Evolutionary conservation across 1,140 invertebrate species (phyloP), one percentile per base, ranked within the genome.

Genomic region (Acyrthosiphon pisum): DNA sequence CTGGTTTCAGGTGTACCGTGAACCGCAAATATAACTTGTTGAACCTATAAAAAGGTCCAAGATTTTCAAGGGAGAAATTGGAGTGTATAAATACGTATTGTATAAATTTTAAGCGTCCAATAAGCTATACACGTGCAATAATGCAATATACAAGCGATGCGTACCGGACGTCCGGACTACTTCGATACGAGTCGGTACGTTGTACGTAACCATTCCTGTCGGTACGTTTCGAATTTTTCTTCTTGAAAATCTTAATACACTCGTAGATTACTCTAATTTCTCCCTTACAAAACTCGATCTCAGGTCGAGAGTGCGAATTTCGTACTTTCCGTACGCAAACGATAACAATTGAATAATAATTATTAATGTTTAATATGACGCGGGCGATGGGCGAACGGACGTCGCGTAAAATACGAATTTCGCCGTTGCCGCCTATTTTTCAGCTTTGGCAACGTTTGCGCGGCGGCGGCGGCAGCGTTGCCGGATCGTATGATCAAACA

Each of bases 401-500:
- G 14, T 11, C n/a, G 7, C 23, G 53, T 68, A 6, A 90, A 60
- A 90, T 90, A 30, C 53, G 6, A 90, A 68, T 90, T 90, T 56
- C 23, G 35, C 41, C 44, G 48, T 35, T 48, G 35, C 14, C 48
- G 81, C 35, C 14, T n/a, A 18, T 76, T 53, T 53, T n/a, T 14
- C 18, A 1, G 20, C 1, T 20, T 86, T 93, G 81, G 81, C 91
- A 93, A 93, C 91, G 50, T 86, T 86, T 18, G 91, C 76, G 50
- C 76, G 35, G 30, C 6, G 4, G 35, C 48, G 46, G 50, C 48
- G 48, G 48, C 48, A 18, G 35, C 48, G 91, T 93, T 93, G 91
- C 91, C 91, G 37, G 91, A 44, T 9, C 14, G 35, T 4, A 14
- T 23, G 48, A 41, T 93, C 35, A 84, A 93, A 93, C 91, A 93